Base-by-base conservation (phyloP, 2,113 vertebrate species). In the Zosterops hypoxanthus region DNA sequence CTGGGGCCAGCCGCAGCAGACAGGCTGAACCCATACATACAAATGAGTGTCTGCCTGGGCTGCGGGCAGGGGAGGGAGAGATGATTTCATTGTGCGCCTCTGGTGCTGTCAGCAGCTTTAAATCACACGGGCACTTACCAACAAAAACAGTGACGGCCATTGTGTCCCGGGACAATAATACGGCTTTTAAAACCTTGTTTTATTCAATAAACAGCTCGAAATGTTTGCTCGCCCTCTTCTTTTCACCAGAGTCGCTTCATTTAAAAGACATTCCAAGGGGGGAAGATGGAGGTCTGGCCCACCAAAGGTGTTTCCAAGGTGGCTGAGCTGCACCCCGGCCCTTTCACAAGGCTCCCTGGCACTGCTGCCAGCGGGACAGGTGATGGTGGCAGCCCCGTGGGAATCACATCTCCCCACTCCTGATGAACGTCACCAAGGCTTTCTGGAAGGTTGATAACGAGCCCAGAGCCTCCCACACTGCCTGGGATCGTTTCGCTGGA, bases 51-150 rank as follows among this genome's bases (percentile, higher is more conserved):
- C 98, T 97, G 98, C 97, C 95, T 71, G 97, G 97, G 69, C 97
- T 47, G 97, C 95, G 63, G n/a, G 82, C 97, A 97, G 97, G 96
- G 96, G 92, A 98, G 98, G 94, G 88, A 97, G 96, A 97, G 95
- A 96, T 98, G 81, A 97, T 94, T 98, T 98, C 98, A 98, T 97
- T 98, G 98, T 98, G 98, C 98, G 98, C 21, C 93, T 98, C 98
- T 98, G 97, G 96, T 98, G 97, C 95, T 98, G 98, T 98, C 98
- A 99, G 98, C 98, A 98, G 98, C 98, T 99, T 98, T 99, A 98
- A 98, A 98, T 98, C 98, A 98, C 97, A 97, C 97, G 96, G 97
- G 97, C 92, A 98, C 98, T 98, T 97, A 96, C 97, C 83, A 98
- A 98, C 97, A 97, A 97, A 98, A 97, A 97, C 97, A 98, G 92